Evolutionary conservation across 2,888 invertebrate genomes (phyloP), one percentile per base, ranked within the genome.

Genomic region (Thumatha senex): DNA sequence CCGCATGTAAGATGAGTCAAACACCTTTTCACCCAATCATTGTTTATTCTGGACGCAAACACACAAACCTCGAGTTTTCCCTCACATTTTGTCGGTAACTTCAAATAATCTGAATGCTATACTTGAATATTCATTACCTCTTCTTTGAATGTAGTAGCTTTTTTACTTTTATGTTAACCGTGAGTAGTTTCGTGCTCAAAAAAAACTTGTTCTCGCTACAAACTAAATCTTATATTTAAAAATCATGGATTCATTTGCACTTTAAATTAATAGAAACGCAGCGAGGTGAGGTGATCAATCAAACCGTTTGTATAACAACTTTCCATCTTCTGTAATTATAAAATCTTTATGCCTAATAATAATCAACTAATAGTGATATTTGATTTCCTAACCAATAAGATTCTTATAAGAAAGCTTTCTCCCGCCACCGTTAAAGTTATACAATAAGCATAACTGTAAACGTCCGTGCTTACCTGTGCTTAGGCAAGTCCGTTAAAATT

Each of bases 401-500:
- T 61, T 63, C 58, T 67, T 57, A 58, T 60, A 67, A 63, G 63
- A 71, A 72, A 74, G 82, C 79, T 82, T 82, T 82, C 80, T 74
- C 81, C 18, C 76, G 76, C 65, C 79, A 74, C 76, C 71, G 58
- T 59, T 61, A 67, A 78, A 77, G 80, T 90, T 89, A 88, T 80
- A 89, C 89, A 90, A 89, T 84, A 86, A 78, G 74, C 78, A 77
- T 89, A 90, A 89, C 90, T 86, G 90, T 89, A 86, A 86, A 89
- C 78, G 86, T 86, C 80, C 84, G 82, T 75, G 79, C 88, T 89
- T 89, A 91, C 90, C 89, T 90, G 70, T 76, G 77, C 82, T 86
- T 81, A 82, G 85, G 80, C 85, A 87, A 89, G 82, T 90, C 90
- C 90, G 89, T 88, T 87, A 86, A 91, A 85, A 89, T 87, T 89